These are phyloP conservation scores for Athalia cordata DNA, from an alignment of 2,888 invertebrate species.

Conservation along the genomic window DNA sequence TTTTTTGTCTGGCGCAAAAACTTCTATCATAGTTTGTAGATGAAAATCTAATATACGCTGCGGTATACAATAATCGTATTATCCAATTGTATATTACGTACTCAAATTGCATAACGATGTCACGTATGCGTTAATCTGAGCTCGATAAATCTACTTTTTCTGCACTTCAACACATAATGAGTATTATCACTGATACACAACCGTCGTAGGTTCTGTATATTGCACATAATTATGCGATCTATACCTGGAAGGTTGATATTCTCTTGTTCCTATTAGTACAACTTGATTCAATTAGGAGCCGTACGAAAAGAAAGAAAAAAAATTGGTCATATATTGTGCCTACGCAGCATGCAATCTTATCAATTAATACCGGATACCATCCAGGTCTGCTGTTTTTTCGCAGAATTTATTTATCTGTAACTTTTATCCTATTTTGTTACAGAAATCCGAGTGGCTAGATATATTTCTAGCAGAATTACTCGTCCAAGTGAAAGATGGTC, in stretches of 20 bases:
- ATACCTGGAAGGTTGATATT: no score
- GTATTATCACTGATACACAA: conserved; percentile 13
- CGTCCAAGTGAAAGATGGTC: conserved; percentile 77
- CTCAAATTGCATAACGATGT: not conserved
- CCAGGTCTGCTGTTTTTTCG: not conserved
- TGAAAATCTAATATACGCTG: no score
- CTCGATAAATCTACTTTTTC: not conserved
- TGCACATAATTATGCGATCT: not conserved
- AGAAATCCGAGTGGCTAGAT: conserved; percentile 82
- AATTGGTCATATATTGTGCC: no score
- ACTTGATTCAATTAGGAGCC: no score
- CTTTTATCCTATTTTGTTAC: conserved; percentile 60
- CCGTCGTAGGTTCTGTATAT: not conserved
- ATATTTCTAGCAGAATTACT: conserved; percentile 80
- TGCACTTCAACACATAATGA: not conserved
- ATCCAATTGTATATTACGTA: not conserved
- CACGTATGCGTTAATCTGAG: conserved; percentile 23
- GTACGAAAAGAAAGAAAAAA: no score
- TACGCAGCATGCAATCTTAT: not conserved
- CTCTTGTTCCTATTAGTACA: no score
- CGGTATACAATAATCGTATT: no score
- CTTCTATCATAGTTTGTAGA: no score
- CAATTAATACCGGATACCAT: not conserved
- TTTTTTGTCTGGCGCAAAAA: no score
- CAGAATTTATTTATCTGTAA: not conserved